Evolutionary conservation across 2,888 invertebrate species (phyloP), one percentile per base, ranked within the genome.

Genomic region (Liopterus haemorrhoidalis): DNA sequence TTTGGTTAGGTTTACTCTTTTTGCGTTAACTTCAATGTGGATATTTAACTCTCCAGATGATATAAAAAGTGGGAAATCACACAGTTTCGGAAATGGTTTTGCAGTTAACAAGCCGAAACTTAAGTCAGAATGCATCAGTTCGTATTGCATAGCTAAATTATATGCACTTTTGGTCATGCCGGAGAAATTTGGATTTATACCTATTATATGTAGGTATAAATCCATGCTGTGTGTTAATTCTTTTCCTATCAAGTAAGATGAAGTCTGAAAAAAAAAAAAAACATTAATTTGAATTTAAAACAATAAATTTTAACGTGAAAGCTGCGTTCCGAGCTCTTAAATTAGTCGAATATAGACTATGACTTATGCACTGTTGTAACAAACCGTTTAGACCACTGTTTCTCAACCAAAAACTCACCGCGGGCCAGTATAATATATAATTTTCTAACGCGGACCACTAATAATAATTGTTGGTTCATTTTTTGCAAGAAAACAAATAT

Each of bases 1-100:
- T 1, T 61, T 41, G 2, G 66, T 64, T 3, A 85, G 59, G 0
- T 46, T 45, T 0, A 79, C 52, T 2, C 62, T 63, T 1, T 67
- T 64, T 38, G 71, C 64, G 59, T 81, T 81, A 16, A 67, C 64
- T 36, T 69, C 56, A 0, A 86, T 53, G 0, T 67, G 58, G 0
- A 81, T 72, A 58, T 59, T 55, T 2, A 81, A 50, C 55, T 76
- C 71, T 1, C 85, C 85, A 46, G 76, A 73, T 12, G 77, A 72
- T 59, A 86, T 76, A 60, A 78, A 93, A 51, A 88, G 73, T 0
- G 89, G 84, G 63, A 90, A 91, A 19, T 68, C 61, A 50, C 81
- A 79, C 20, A 86, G 58, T 24, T 68, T 59, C 0, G 83, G 81
- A 51, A 87, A 61, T 3, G 63, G 62, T 9, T 79, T 71, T 1